Evolutionary conservation across 2,113 vertebrate species (phyloP), one percentile per base, ranked within the genome.

Genomic region (Callocephalon fimbriatum): DNA sequence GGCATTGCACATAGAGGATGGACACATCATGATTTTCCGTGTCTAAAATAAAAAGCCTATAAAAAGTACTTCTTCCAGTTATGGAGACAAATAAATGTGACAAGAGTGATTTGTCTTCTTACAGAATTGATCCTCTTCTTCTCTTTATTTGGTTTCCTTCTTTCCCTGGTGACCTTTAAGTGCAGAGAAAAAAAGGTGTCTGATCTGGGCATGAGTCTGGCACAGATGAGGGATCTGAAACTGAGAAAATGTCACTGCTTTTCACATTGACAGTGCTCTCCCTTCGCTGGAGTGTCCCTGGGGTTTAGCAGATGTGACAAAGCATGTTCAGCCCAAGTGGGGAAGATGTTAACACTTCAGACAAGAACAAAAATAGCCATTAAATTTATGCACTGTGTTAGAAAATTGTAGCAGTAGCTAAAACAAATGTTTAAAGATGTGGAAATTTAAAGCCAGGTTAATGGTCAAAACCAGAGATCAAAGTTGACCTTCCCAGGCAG

Each of bases 61-160:
- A 90, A 97, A 96, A 96, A 94, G 91, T 84, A 88, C 53, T 95
- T 95, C 70, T 93, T 94, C 95, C 94, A 53, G 2, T 94, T 93
- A 94, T 66, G 77, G 81, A 96, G 74, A 90, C 66, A 85, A 96
- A 95, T 81, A 89, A 51, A 84, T 87, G 93, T 72, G 70, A 87
- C 91, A 73, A 31, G 76, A 88, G 27, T n/a, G 21, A 90, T 90
- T 93, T 95, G 37, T 92, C 53, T 87, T 90, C 70, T 16, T 95
- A 70, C 12, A 74, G 71, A 73, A 92, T 65, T 61, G 1, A 65
- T 87, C 47, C 2, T 16, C 16, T 65, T 26, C 63, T n/a, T 25
- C 4, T 37, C 25, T 31, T 8, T 54, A 31, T 10, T 20, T 58
- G 12, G 9, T 78, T 40, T 61, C 26, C 25, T 86, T 19, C 45